phyloP scores from a whole-genome alignment of 1,140 invertebrate genomes.

The Eubasilissa regina region DNA sequence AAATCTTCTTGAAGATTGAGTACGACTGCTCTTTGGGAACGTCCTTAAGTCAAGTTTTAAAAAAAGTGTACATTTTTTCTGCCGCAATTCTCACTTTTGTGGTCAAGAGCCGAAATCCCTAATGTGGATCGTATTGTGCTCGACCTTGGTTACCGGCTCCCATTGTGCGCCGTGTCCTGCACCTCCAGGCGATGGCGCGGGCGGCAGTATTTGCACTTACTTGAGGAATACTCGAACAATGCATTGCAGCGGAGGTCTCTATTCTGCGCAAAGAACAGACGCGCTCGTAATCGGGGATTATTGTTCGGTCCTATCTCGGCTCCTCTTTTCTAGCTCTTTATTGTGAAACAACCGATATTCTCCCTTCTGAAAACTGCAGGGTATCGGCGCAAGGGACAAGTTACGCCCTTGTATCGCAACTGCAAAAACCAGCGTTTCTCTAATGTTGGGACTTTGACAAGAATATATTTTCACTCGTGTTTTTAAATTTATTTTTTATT shows the following conservation, averaged over 20 bases:
- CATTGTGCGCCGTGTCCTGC: conserved; percentile 5
- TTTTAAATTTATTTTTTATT: too few relatives aligned
- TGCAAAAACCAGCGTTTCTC: conserved; percentile 22
- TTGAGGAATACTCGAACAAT: conserved; percentile 15
- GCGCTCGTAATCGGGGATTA: conserved; percentile 55
- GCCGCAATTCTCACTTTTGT: not conserved
- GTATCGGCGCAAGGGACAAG: conserved; percentile 52
- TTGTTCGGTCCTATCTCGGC: conserved; percentile 48
- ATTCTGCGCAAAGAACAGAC: conserved; percentile 51
- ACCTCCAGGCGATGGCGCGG: not conserved
- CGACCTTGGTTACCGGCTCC: too few relatives aligned
- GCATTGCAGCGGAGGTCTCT: conserved; percentile 54
- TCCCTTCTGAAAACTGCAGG: conserved; percentile 30
- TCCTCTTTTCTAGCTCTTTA: conserved; percentile 36
- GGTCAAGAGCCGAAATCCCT: conserved; percentile 19
- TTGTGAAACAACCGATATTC: conserved; percentile 35
- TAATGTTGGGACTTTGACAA: not conserved
- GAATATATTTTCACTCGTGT: too few relatives aligned
- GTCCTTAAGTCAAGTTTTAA: too few relatives aligned
- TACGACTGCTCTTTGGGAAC: too few relatives aligned
- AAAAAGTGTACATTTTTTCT: not conserved
- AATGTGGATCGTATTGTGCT: conserved; percentile 32
- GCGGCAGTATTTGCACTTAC: conserved; percentile 15
- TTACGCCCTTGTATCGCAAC: conserved; percentile 55
- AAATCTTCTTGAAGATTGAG: too few relatives aligned